Conservation (phyloP, 2,113 vertebrate species). For the Sorex araneus region DNA sequence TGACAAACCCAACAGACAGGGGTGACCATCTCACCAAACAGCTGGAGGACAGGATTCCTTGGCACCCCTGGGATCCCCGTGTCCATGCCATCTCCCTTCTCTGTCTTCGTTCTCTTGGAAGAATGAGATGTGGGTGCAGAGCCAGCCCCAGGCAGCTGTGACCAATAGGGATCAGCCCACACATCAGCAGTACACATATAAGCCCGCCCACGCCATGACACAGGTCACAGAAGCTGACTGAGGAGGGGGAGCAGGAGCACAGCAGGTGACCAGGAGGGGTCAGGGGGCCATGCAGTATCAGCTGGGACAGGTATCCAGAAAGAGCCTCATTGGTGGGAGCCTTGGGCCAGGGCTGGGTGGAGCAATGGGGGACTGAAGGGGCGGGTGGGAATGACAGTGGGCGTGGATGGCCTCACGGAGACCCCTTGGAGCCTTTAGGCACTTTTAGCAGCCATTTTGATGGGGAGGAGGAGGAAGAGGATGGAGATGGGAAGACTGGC, state of each 20-base stretch:
- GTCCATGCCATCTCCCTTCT: not conserved
- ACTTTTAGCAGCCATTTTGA: not conserved
- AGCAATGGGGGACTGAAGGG: too few species aligned
- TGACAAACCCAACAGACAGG: not conserved
- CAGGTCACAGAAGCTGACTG: not conserved
- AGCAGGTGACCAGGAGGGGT: not conserved
- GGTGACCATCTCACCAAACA: not conserved
- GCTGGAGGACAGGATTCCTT: not conserved
- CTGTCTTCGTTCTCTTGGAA: not conserved
- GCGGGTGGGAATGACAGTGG: not conserved
- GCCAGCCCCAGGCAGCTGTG: not conserved
- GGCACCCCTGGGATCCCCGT: not conserved
- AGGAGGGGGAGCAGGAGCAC: not conserved
- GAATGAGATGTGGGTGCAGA: not conserved
- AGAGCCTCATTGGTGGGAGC: not conserved
- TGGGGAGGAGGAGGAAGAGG: not conserved
- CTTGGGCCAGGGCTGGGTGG: not conserved
- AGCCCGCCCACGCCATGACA: not conserved
- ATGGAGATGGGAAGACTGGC: not conserved
- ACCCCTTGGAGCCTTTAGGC: not conserved
- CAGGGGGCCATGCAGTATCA: not conserved
- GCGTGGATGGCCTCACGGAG: rapidly evolving
- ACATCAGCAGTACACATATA: not conserved
- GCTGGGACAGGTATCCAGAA: not conserved
- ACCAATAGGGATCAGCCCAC: not conserved